Percentiles rank a stretch among this genome's conserved stretches.
These are phyloP conservation scores for Kryptolebias ocellatus DNA, from an alignment of 2,797 vertebrate genomes.

Conservation along the genomic window DNA sequence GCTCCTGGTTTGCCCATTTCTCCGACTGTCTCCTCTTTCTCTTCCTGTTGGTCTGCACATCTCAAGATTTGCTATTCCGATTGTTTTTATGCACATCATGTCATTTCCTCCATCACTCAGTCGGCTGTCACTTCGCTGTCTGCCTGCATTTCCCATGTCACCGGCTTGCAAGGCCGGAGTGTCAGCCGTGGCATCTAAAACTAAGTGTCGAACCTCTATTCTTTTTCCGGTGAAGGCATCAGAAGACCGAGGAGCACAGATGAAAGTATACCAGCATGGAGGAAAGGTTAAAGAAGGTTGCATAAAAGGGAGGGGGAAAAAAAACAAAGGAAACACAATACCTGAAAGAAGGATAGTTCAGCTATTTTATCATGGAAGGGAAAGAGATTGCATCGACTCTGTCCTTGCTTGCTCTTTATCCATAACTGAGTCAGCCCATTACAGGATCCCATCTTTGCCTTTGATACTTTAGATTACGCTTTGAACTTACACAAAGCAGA, in stretches of 20 bases:
- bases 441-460: conserved; percentile 35
- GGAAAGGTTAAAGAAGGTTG: conserved; percentile 5
- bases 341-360: conserved; percentile 16
- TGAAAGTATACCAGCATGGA: conserved; percentile 12
- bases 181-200: conserved; percentile 47
- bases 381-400: conserved; percentile 35
- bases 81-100: conserved; percentile 40
- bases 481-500: conserved; percentile 51
- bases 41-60: conserved; percentile 31
- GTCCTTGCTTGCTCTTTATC: conserved; percentile 31
- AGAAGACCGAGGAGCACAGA: conserved; percentile 18
- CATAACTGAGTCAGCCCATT: conserved; percentile 26
- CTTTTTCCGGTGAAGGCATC: conserved; percentile 30
- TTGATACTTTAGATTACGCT: conserved; percentile 59
- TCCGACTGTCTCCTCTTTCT: conserved; percentile 45
- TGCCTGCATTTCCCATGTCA: conserved; percentile 44
- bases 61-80: conserved; percentile 31
- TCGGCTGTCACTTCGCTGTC: conserved; percentile 55
- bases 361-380: conserved; percentile 17
- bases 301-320: not conserved
- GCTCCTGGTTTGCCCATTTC: conserved; percentile 46
- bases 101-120: conserved; percentile 38
- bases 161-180: conserved; percentile 33
- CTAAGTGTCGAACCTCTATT: conserved; percentile 24
- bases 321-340: conserved; percentile 10